A percentile compares a stretch with the other conserved stretches of the same genome.
These are phyloP conservation scores for Portunus trituberculatus DNA, from an alignment of 1,140 invertebrate genomes.

Conservation along the genomic window DNA sequence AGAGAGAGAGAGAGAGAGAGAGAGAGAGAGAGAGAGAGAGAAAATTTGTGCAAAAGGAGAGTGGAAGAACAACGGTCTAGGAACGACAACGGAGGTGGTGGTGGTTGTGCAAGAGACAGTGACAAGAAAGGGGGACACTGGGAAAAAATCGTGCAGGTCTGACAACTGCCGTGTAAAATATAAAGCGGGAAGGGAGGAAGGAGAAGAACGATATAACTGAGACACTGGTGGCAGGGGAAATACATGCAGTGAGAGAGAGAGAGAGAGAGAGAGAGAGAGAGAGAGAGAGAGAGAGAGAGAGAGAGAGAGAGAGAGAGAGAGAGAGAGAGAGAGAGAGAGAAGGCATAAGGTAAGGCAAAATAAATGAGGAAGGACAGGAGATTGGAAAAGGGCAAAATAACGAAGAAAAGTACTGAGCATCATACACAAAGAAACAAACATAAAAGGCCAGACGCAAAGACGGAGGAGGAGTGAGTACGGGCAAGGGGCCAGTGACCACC, in stretches of 20 bases:
- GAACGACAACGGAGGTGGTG: too few relatives aligned
- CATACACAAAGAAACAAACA: too few relatives aligned
- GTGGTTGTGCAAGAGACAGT: too few relatives aligned
- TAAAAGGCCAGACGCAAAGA: neutral
- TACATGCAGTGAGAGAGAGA: slow-evolving; percentile 31
- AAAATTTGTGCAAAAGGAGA: too few relatives aligned
- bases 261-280: slow-evolving; percentile 50
- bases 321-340: slow-evolving; percentile 29
- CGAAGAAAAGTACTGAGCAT: too few relatives aligned
- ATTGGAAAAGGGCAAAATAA: too few relatives aligned
- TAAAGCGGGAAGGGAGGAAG: slow-evolving; percentile 12
- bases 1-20: neutral
- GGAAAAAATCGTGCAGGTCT: too few relatives aligned
- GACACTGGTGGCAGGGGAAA: neutral
- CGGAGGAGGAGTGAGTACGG: neutral
- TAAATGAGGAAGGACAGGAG: too few relatives aligned
- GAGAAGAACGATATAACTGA: slow-evolving; percentile 27
- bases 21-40: neutral
- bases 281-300: slow-evolving; percentile 52
- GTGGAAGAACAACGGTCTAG: neutral
- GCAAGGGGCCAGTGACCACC: neutral
- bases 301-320: slow-evolving; percentile 37
- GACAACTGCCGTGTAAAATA: neutral
- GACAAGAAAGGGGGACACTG: too few relatives aligned
- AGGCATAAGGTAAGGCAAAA: neutral